Percentiles rank a stretch among this genome's conserved stretches.
phyloP scores from a whole-genome alignment of 2,888 invertebrate genomes.

The Sacculina carcini region DNA sequence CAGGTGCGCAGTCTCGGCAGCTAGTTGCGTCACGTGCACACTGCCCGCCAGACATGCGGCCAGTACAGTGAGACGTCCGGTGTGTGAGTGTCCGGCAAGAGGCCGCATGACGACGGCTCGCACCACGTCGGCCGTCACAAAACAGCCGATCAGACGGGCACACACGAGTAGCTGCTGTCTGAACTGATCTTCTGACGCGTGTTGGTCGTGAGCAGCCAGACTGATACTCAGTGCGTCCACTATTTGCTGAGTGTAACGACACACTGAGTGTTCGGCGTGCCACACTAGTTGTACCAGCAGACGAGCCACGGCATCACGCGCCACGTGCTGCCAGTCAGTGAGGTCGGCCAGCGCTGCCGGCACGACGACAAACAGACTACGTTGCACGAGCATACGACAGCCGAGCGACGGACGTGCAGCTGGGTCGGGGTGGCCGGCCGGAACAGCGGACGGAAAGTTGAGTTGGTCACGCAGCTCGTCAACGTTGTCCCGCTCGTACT shows the following conservation, averaged over 20 bases:
- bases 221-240: constrained; percentile 34
- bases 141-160: neutral
- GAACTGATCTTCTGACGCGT: constrained; percentile 29
- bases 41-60: neutral
- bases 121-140: neutral
- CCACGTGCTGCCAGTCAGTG: constrained; percentile 43
- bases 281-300: constrained; percentile 41
- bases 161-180: neutral
- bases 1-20: neutral
- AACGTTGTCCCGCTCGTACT: constrained; percentile 62
- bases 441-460: constrained; percentile 28
- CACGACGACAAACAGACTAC: constrained; percentile 43
- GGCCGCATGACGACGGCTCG: neutral
- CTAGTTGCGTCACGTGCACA: neutral
- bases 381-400: constrained; percentile 48
- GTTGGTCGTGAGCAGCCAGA: constrained; percentile 35
- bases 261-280: constrained; percentile 43
- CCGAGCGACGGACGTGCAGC: constrained; percentile 60
- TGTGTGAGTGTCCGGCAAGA: neutral
- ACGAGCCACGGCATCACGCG: constrained; percentile 41
- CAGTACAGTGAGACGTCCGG: neutral
- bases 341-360: constrained; percentile 43
- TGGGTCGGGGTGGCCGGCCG: constrained; percentile 15
- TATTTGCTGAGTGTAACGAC: constrained; percentile 35
- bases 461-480: constrained; percentile 55